phyloP scores from a whole-genome alignment of 1,140 invertebrate genomes.

The Drosophila kurseongensis region DNA sequence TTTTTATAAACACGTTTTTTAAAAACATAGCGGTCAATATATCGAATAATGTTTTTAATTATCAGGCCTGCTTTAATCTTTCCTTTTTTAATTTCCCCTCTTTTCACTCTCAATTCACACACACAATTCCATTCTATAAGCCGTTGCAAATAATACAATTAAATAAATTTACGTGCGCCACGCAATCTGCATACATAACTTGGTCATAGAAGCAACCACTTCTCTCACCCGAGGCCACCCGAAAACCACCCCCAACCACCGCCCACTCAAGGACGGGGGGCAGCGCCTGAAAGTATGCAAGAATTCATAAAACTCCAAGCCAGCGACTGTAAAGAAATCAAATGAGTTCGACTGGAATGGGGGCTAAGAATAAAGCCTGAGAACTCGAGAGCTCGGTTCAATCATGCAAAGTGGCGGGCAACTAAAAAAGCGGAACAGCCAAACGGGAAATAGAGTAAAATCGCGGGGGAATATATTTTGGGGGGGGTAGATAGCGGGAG shows the following conservation, averaged over 20 bases:
- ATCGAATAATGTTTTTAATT: background rate
- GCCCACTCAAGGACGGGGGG: conserved; percentile 5
- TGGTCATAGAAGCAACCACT: background rate
- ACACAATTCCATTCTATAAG: conserved; percentile 20
- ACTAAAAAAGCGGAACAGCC: conserved; percentile 10
- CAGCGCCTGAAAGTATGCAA: conserved; percentile 65
- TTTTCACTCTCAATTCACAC: conserved; percentile 7
- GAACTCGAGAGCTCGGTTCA: conserved; percentile 64
- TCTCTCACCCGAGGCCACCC: background rate
- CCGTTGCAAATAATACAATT: conserved; percentile 63
- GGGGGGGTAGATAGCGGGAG: background rate
- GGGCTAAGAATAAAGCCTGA: conserved; percentile 3
- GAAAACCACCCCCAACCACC: background rate
- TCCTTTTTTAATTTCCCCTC: conserved; percentile 4
- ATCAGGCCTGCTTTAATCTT: background rate
- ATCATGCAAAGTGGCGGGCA: conserved; percentile 71
- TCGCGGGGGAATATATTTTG: background rate
- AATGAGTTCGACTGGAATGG: conserved; percentile 26
- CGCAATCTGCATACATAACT: conserved; percentile 79
- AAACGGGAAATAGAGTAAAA: background rate
- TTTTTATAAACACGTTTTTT: background rate
- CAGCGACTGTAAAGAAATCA: conserved; percentile 49
- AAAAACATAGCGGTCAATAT: background rate
- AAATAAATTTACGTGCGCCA: conserved; percentile 77
- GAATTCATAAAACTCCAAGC: conserved; percentile 44